phyloP scores from a whole-genome alignment of 2,113 vertebrate genomes.

The Passer montanus region DNA sequence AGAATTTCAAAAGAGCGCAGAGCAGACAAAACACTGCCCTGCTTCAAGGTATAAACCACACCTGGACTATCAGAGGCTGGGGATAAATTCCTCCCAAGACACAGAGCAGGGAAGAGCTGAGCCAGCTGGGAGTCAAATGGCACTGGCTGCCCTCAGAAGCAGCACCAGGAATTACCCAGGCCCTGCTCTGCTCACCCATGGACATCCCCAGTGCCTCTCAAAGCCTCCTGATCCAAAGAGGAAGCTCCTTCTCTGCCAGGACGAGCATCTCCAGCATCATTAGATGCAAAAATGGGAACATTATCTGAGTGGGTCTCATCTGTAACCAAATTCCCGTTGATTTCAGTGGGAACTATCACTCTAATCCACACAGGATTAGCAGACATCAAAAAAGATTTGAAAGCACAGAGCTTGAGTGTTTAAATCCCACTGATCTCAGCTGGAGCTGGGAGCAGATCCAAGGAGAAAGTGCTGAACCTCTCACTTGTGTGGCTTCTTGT shows the following conservation, averaged over 20 bases:
- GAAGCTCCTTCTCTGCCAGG: neutral
- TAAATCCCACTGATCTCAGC: slow-evolving; percentile 2
- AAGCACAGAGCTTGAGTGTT: neutral
- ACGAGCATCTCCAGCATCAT: neutral
- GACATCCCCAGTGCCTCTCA: neutral
- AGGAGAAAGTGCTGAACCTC: neutral
- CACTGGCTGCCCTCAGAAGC: neutral
- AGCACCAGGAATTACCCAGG: neutral
- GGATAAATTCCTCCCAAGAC: neutral
- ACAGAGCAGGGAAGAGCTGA: neutral
- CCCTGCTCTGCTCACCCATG: neutral
- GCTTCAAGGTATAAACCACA: neutral
- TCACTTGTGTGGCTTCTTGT: slow-evolving; percentile 16
- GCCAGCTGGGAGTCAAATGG: neutral
- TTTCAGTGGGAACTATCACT: neutral
- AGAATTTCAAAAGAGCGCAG: neutral
- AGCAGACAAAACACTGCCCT: neutral
- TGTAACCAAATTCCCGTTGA: neutral
- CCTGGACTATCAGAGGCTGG: fast-evolving
- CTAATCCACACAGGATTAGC: neutral
- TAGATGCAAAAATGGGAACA: neutral
- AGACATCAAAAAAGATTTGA: neutral
- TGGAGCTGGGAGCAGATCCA: neutral
- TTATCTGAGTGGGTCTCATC: neutral
- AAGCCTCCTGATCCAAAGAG: neutral